These are phyloP conservation scores for Formica selysi DNA, from an alignment of 1,140 invertebrate species.

Conservation along the genomic window DNA sequence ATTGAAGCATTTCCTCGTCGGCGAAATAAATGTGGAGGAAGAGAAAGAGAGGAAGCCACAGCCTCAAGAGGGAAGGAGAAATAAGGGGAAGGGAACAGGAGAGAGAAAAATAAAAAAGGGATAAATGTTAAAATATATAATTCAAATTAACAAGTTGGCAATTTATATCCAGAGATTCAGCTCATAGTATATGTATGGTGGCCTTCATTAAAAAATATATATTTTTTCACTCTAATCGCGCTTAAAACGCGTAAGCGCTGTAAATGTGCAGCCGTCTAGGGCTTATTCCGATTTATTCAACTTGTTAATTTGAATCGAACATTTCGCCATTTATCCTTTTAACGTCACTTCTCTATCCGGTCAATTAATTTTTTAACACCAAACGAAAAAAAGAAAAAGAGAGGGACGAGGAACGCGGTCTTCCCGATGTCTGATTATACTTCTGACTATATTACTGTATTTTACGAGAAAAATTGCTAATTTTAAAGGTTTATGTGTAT, in stretches of 20 bases:
- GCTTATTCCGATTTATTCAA: background rate
- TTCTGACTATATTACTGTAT: slow-evolving; percentile 71
- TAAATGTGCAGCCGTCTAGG: background rate
- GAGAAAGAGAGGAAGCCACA: background rate
- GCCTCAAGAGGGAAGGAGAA: background rate
- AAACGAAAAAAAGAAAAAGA: background rate
- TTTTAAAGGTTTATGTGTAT: slow-evolving; percentile 70
- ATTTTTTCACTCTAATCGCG: too few species aligned
- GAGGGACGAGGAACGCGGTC: slow-evolving; percentile 48
- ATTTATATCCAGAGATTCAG: background rate
- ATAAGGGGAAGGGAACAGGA: background rate
- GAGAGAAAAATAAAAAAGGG: background rate
- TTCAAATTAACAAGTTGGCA: background rate
- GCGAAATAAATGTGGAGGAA: background rate
- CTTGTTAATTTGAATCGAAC: slow-evolving; percentile 22
- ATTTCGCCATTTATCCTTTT: slow-evolving; percentile 8
- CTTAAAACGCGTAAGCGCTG: background rate
- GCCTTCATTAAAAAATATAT: background rate
- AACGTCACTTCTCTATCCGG: background rate
- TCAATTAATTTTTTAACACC: slow-evolving; percentile 29
- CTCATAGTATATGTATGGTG: background rate
- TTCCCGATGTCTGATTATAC: slow-evolving; percentile 66
- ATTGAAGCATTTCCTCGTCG: slow-evolving; percentile 46
- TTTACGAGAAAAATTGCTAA: slow-evolving; percentile 70
- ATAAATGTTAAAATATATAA: background rate